These are phyloP conservation scores for Saccostrea echinata DNA, from an alignment of 1,140 invertebrate genomes.

Conservation along the genomic window DNA sequence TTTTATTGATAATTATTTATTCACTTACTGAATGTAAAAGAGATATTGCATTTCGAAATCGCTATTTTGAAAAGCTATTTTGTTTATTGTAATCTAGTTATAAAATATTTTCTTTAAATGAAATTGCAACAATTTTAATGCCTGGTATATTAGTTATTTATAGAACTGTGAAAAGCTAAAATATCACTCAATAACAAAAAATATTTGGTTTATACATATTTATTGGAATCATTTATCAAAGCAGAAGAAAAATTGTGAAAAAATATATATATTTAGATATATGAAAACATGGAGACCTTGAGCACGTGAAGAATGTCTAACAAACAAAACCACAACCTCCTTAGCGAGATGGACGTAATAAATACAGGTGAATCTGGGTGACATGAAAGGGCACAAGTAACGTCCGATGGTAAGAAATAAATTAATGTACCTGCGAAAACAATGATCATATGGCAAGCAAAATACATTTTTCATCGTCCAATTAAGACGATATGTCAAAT, in stretches of 20 bases:
- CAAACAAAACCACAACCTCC: slow-evolving; percentile 32
- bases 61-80: too few relatives aligned
- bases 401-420: slow-evolving; percentile 7
- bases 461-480: slow-evolving; percentile 19
- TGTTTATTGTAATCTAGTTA: too few relatives aligned
- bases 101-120: too few relatives aligned
- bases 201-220: neutral
- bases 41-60: too few relatives aligned
- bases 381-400: neutral
- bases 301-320: slow-evolving; percentile 17
- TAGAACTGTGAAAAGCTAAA: neutral
- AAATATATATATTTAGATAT: slow-evolving; percentile 32
- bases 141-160: too few relatives aligned
- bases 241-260: slow-evolving; percentile 15
- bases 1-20: too few relatives aligned
- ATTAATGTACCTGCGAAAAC: slow-evolving; percentile 20
- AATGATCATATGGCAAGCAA: neutral
- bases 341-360: neutral
- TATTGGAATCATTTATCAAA: slow-evolving; percentile 24
- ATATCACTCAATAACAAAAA: neutral
- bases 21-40: too few relatives aligned
- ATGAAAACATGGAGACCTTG: slow-evolving; percentile 27
- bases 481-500: slow-evolving; percentile 10
- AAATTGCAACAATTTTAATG: too few relatives aligned
- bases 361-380: neutral